These are phyloP conservation scores for Stegastes partitus DNA, from an alignment of 2,113 vertebrate genomes.

Conservation along the genomic window DNA sequence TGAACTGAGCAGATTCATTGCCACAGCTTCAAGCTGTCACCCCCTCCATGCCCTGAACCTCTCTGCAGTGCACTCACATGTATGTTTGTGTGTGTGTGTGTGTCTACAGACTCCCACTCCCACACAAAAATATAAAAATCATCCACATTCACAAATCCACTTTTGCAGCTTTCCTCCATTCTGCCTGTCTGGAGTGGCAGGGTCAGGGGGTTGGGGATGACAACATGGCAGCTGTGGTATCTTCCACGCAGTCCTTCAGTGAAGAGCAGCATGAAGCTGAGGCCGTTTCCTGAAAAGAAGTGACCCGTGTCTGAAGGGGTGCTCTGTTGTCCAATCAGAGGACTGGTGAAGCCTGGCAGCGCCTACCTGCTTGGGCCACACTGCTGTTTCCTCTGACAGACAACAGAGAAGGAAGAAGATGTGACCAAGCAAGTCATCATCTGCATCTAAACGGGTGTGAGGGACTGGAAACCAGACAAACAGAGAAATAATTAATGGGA, in stretches of 20 bases:
- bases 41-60: neutral
- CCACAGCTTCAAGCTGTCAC: conserved; percentile 1
- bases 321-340: conserved; percentile 77
- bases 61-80: neutral
- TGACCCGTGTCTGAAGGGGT: conserved; percentile 83
- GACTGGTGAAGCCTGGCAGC: conserved; percentile 70
- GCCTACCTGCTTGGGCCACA: conserved; percentile 60
- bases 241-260: conserved; percentile 46
- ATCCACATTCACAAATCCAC: conserved; percentile 32
- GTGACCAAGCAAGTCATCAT: conserved; percentile 45
- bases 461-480: conserved; percentile 2
- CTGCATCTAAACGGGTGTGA: conserved; percentile 27
- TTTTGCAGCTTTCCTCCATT: conserved; percentile 45
- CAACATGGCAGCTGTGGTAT: conserved; percentile 77
- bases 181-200: conserved; percentile 65
- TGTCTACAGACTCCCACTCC: neutral
- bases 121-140: neutral
- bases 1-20: conserved; percentile 10
- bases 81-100: neutral
- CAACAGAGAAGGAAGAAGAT: conserved; percentile 49
- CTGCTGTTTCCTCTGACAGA: conserved; percentile 69
- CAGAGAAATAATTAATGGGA: conserved; percentile 2
- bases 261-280: conserved; percentile 45
- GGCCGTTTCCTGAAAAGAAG: conserved; percentile 71
- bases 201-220: conserved; percentile 72